Conservation (phyloP, 2,888 invertebrate species). For the Aproaerema taeniolella region DNA sequence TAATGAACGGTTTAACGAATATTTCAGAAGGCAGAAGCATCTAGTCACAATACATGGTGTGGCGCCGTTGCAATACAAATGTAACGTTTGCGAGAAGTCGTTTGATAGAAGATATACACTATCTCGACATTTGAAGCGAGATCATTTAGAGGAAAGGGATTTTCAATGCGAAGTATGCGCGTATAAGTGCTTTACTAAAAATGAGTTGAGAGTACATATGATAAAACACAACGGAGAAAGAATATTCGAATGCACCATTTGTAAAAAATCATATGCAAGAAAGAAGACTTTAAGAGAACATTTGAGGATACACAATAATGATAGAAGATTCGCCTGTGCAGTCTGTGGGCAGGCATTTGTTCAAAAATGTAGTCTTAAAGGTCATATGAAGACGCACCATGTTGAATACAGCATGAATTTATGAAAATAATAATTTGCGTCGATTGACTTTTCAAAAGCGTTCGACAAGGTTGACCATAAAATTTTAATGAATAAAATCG, state of each 20-base stretch:
- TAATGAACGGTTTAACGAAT: constrained; percentile 49
- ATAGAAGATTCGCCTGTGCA: constrained; percentile 49
- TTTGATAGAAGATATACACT: constrained; percentile 44
- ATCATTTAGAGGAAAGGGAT: constrained; percentile 49
- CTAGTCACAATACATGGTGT: constrained; percentile 50
- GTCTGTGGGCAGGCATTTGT: constrained; percentile 60
- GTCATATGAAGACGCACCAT: constrained; percentile 57
- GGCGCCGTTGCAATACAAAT: constrained; percentile 44
- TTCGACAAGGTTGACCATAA: too few species aligned
- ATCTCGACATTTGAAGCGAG: constrained; percentile 51
- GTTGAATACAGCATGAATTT: constrained; percentile 35
- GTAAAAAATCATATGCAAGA: constrained; percentile 57
- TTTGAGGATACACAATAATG: constrained; percentile 59
- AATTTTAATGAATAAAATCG: too few species aligned
- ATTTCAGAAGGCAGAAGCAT: constrained; percentile 52
- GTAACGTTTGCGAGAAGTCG: constrained; percentile 50
- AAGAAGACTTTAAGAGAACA: constrained; percentile 58
- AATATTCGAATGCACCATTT: constrained; percentile 51
- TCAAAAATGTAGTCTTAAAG: constrained; percentile 60
- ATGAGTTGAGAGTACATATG: constrained; percentile 52
- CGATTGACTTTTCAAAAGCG: too few species aligned
- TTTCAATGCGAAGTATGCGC: constrained; percentile 36
- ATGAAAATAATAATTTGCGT: too few species aligned
- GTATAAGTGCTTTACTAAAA: constrained; percentile 52
- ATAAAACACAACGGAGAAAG: constrained; percentile 51